Conservation (phyloP, 2,113 vertebrate species). For the Narcine bancroftii region DNA sequence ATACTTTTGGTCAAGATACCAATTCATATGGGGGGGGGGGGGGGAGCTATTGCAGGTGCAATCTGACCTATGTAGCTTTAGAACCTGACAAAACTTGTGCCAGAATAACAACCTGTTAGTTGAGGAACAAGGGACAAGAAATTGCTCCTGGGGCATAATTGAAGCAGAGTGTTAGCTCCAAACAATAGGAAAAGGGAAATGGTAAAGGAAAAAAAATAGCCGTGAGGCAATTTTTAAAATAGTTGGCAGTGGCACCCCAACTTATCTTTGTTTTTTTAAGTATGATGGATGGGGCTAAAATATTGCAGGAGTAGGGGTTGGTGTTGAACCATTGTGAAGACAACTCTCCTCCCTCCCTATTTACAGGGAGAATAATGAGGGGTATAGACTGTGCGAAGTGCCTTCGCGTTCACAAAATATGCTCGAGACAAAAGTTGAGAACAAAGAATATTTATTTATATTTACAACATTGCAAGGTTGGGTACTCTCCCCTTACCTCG, state of each 20-base stretch:
- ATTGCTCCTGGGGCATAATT: neutral
- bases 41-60: neutral
- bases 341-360: neutral
- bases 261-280: neutral
- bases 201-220: neutral
- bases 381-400: no score
- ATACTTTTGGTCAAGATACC: neutral
- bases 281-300: neutral
- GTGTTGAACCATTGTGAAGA: neutral
- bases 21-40: neutral
- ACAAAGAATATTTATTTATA: no score
- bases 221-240: neutral
- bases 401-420: no score
- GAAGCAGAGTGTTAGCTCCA: neutral
- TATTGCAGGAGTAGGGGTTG: neutral
- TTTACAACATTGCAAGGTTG: no score
- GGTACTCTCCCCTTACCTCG: no score
- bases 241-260: neutral
- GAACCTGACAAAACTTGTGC: neutral
- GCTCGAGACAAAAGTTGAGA: no score
- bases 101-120: neutral
- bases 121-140: neutral
- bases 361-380: neutral
- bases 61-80: neutral
- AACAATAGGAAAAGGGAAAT: neutral